Evolutionary conservation across 1,140 invertebrate species (phyloP), one percentile per base, ranked within the genome.

Genomic region (Magallana gigas): DNA sequence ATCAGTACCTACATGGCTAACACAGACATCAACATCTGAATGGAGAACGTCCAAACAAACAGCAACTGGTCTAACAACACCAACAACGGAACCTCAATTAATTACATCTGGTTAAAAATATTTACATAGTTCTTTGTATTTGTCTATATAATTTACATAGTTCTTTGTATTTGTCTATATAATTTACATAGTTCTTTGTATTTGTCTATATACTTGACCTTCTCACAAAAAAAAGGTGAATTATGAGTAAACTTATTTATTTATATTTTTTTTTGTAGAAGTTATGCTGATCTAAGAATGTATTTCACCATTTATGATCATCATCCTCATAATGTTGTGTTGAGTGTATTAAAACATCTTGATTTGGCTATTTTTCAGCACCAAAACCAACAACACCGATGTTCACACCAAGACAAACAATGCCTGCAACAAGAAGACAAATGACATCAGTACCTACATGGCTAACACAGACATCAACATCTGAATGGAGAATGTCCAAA

Each of bases 101-200:
- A 64, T 64, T 64, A 64, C 60, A 64, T 4, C 60, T 64, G 60
- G 14, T 64, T 18, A 64, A 64, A n/a, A 48, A 48, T 16, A 64
- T 7, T 16, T 64, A 64, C 60, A 64, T 64, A 64, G 60, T 64
- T 64, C 18, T 60, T 60, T 60, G 59, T 60, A 60, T 60, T 64
- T 64, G 60, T 64, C 60, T 23, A 64, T 64, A 64, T 64, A 16
- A 64, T 64, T 64, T 16, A 62, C 60, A 62, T 64, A 64, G 60
- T 64, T 64, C 60, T 64, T 64, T 64, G 59, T 60, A 60, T 60
- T 64, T 64, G 60, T 64, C 60, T 23, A 64, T 64, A 64, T 64
- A 16, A 64, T 64, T 64, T 16, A 62, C 60, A 62, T 64, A 64
- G 60, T 64, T 64, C 60, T 64, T 64, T 64, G 60, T 64, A 64